Evolutionary conservation across 2,888 invertebrate species (phyloP).

Genomic region (Amiota minor): DNA sequence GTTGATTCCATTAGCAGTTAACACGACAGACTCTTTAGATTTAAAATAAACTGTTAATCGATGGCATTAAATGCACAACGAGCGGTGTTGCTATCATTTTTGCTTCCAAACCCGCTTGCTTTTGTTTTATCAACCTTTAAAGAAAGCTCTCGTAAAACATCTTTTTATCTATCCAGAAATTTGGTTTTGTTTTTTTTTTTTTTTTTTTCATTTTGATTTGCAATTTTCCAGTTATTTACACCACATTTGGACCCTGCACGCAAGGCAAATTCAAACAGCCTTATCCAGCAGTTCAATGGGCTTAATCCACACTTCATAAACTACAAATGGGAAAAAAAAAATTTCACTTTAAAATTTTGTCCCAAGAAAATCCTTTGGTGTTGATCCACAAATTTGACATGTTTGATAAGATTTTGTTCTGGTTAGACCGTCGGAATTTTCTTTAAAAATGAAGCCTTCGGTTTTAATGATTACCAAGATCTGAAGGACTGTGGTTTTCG

Average conservation of each 20-base stretch:
- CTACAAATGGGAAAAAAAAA: background rate
- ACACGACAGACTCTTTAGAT: no score
- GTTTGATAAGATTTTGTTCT: constrained; percentile 15
- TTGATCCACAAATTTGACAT: constrained; percentile 26
- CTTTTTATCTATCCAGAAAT: no score
- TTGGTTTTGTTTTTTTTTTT: no score
- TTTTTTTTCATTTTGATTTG: no score
- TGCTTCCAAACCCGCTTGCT: no score
- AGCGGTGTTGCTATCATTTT: no score
- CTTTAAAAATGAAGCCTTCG: background rate
- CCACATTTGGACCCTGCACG: constrained; percentile 11
- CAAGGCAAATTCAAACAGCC: constrained; percentile 26
- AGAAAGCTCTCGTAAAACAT: no score
- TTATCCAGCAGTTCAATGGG: constrained; percentile 33
- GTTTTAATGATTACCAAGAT: background rate
- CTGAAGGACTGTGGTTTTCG: background rate
- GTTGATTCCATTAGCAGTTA: no score
- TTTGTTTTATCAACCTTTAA: no score
- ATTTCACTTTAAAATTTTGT: constrained; percentile 12
- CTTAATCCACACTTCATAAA: constrained; percentile 25
- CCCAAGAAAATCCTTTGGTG: constrained; percentile 24
- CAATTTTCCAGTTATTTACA: constrained; percentile 2
- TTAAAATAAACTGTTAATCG: no score
- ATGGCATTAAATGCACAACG: no score
- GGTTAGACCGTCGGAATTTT: background rate